Evolutionary conservation across 2,888 invertebrate genomes (phyloP), one percentile per base, ranked within the genome.

Genomic region (Coenonympha glycerion): DNA sequence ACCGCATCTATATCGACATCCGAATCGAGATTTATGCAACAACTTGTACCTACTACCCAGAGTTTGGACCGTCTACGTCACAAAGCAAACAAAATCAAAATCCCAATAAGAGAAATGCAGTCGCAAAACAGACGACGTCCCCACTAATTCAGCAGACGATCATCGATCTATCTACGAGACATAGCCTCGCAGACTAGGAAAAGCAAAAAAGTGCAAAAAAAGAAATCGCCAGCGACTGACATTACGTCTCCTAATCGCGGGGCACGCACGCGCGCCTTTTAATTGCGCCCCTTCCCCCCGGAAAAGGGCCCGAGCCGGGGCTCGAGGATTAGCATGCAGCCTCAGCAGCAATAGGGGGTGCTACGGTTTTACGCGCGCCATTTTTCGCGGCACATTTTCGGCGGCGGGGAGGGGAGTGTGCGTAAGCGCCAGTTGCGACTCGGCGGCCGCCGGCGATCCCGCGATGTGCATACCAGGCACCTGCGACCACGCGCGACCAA

Each of bases 221-320:
- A n/a, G n/a, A 81, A 79, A 73, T 68, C 72, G 79, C 80, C 80
- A 77, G 81, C 82, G 81, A 75, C 81, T 82, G 34, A 24, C 85
- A 82, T 83, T 83, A 77, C 79, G 80, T 66, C 65, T 84, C 82
- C 86, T 87, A 87, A 87, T 87, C 86, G 85, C 79, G 71, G 74
- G 77, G 82, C 84, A 81, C 86, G 85, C 86, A 84, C 85, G 86
- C 86, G 86, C 86, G 85, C 80, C 70, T 83, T 85, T 85, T 86
- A 87, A 86, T 87, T 86, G 86, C 85, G 81, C 79, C 84, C 84
- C 84, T 77, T 69, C 73, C 71, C 79, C 82, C 81, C 83, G 80
- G 81, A 83, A 85, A 84, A 82, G 83, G 82, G 76, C 70, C 73
- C 50, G 44, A 69, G 76, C 76, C 67, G n/a, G n/a, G n/a, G n/a